phyloP scores from a whole-genome alignment of 2,113 vertebrate genomes.

The Acrocephalus kingi region DNA sequence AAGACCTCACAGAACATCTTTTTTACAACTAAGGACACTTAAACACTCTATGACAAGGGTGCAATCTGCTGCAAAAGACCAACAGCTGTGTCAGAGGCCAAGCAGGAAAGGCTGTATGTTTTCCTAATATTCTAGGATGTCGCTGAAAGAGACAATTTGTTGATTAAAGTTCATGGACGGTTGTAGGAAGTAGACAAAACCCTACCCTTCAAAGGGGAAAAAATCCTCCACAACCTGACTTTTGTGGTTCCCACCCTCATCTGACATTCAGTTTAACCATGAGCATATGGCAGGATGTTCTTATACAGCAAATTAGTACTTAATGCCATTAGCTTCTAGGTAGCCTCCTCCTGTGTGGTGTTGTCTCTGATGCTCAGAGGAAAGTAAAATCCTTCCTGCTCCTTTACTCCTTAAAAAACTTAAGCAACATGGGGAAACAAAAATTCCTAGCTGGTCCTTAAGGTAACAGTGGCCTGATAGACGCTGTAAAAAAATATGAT shows the following conservation, averaged over 20 bases:
- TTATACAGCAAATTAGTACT: background rate
- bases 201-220: background rate
- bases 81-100: background rate
- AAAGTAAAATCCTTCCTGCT: background rate
- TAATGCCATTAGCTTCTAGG: background rate
- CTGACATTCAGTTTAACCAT: background rate
- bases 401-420: background rate
- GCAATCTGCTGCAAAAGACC: background rate
- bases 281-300: background rate
- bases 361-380: background rate
- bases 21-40: background rate
- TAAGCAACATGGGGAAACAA: background rate
- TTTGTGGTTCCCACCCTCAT: background rate
- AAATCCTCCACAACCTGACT: background rate
- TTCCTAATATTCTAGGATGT: background rate
- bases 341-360: background rate
- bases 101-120: background rate
- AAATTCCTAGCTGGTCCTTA: background rate
- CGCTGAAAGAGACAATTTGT: background rate
- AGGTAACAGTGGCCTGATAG: too few relatives aligned
- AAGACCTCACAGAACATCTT: background rate
- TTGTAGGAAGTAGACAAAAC: background rate
- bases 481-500: fast-evolving
- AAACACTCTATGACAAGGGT: background rate
- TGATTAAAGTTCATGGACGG: background rate